Percentiles rank a stretch among this genome's conserved stretches.
Evolutionary conservation across 2,797 vertebrate species (phyloP).

Genomic region (Aeoliscus strigatus): DNA sequence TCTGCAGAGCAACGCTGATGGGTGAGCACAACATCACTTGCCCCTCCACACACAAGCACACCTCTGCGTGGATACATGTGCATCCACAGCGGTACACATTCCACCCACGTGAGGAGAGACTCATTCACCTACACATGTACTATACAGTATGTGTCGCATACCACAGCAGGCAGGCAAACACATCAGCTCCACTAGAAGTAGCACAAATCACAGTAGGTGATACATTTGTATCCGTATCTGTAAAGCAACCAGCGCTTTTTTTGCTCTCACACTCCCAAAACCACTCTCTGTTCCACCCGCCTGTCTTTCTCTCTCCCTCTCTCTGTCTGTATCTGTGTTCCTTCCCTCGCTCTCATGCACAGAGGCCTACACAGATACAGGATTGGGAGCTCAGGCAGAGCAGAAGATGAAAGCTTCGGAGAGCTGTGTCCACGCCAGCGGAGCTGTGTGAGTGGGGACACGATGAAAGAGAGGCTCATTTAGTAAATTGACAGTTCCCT

Average conservation of each 20-base stretch:
- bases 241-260: slow-evolving; percentile 26
- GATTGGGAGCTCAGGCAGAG: slow-evolving; percentile 41
- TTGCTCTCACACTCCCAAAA: slow-evolving; percentile 24
- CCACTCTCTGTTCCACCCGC: slow-evolving; percentile 12
- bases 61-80: slow-evolving; percentile 15
- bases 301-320: slow-evolving; percentile 16
- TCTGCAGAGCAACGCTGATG: slow-evolving; percentile 55
- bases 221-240: slow-evolving; percentile 25
- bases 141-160: slow-evolving; percentile 32
- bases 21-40: slow-evolving; percentile 29
- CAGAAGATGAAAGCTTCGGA: slow-evolving; percentile 57
- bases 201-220: slow-evolving; percentile 65
- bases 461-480: slow-evolving; percentile 65
- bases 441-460: slow-evolving; percentile 44
- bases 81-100: slow-evolving; percentile 32
- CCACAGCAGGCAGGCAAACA: slow-evolving; percentile 48
- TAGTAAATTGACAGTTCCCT: slow-evolving; percentile 65
- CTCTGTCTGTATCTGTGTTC: slow-evolving; percentile 1
- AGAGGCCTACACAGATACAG: slow-evolving; percentile 19
- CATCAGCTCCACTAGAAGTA: slow-evolving; percentile 44
- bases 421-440: slow-evolving; percentile 54
- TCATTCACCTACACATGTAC: slow-evolving; percentile 36
- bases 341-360: background rate
- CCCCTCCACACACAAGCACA: background rate
- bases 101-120: slow-evolving; percentile 36